A percentile compares a stretch with the other conserved stretches of the same genome.
phyloP scores from a whole-genome alignment of 1,140 invertebrate genomes.

The Leptinotarsa defecta region DNA sequence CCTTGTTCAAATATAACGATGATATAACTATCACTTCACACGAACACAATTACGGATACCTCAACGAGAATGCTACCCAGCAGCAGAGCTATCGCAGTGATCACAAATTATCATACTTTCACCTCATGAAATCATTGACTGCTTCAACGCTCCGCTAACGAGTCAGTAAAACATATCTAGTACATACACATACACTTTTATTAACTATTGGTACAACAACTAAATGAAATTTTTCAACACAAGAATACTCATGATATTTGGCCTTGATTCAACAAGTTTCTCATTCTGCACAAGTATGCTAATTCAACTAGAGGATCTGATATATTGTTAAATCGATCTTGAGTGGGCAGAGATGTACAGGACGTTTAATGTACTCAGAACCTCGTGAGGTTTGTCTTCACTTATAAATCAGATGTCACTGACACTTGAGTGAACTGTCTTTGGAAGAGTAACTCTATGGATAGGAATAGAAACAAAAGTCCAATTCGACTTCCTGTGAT shows the following conservation, averaged over 20 bases:
- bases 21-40: conserved; percentile 3
- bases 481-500: no score
- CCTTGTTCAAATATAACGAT: not conserved
- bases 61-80: not conserved
- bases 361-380: not conserved
- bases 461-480: no score
- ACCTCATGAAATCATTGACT: conserved; percentile 6
- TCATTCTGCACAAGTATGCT: conserved; percentile 11
- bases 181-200: not conserved
- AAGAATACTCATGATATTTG: conserved; percentile 11
- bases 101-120: not conserved
- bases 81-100: not conserved
- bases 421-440: no score
- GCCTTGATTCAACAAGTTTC: conserved; percentile 15
- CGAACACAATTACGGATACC: not conserved
- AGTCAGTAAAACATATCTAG: not conserved
- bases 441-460: no score
- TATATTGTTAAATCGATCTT: not conserved
- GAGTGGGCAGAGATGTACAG: conserved; percentile 2
- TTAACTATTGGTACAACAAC: not conserved
- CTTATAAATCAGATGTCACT: no score
- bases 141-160: not conserved
- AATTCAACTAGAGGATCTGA: not conserved
- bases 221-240: not conserved
- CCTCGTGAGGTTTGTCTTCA: no score